Evolutionary conservation across 2,113 vertebrate species (phyloP).

Genomic region (Psilopogon haemacephalus): DNA sequence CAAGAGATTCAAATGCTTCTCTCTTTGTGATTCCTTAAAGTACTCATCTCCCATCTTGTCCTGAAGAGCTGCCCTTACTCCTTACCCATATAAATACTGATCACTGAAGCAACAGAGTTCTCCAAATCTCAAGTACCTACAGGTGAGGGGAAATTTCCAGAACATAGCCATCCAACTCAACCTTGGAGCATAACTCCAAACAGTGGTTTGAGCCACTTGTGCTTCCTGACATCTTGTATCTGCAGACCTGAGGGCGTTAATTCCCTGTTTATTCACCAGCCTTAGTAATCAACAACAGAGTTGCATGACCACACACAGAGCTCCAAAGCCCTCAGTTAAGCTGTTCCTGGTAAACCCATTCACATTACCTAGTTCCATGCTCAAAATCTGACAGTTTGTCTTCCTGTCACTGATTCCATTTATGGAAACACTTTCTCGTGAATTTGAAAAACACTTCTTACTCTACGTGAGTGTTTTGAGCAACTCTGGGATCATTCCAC

Average conservation of each 20-base stretch:
- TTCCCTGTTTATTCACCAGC: not conserved
- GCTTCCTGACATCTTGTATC: not conserved
- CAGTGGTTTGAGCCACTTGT: not conserved
- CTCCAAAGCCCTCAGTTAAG: not conserved
- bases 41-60: not conserved
- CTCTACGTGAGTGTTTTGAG: not conserved
- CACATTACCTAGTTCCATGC: not conserved
- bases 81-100: fast-evolving
- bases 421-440: not conserved
- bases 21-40: not conserved
- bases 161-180: not conserved
- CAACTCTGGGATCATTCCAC: not conserved
- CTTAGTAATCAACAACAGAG: not conserved
- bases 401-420: not conserved
- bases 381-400: not conserved
- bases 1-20: not conserved
- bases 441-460: not conserved
- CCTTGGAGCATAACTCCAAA: not conserved
- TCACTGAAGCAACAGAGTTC: not conserved
- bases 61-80: not conserved
- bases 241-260: not conserved
- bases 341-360: not conserved
- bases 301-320: not conserved
- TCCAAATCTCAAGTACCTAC: not conserved
- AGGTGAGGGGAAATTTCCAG: not conserved